Evolutionary conservation across 1,140 invertebrate genomes (phyloP), one percentile per base, ranked within the genome.

Genomic region (Ylistrum balloti): DNA sequence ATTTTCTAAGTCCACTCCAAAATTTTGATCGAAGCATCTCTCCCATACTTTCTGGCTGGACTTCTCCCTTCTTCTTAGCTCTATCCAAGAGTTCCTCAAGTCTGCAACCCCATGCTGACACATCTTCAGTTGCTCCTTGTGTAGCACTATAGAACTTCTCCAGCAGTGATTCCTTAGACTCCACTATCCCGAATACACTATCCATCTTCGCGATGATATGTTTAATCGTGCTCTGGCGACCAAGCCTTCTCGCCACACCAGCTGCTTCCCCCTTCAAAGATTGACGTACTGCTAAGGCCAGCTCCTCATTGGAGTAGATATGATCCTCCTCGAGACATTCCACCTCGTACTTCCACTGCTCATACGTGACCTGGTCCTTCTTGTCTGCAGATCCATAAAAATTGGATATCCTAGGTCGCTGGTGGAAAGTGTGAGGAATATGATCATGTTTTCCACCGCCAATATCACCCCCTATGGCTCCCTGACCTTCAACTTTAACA

Each of bases 31-130:
- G 34, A 17, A 87, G n/a, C 38, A 86, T 89, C 32, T 28, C 33
- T 17, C 22, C 32, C 33, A 33, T 32, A 2, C 48, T 33, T 15
- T 17, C 45, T 13, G n/a, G 17, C 11, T 5, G 5, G 11, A 89
- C 28, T 1, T n/a, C 17, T 13, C 56, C 56, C 38, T 48, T 89
- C 20, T 85, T 17, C 0, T 28, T 85, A 5, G 89, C 89, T 41
- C 85, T 90, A 2, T 33, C 41, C 9, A 88, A 5, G 20, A 90
- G 48, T 34, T 88, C 89, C 33, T 90, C 89, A 20, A 90, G 17
- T 34, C 89, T 56, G 85, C 38, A 90, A 32, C 89, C 86, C 89
- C 89, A 90, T 35, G 86, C n/a, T n/a, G n/a, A n/a, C n/a, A n/a
- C n/a, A n/a, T n/a, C n/a, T n/a, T n/a, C n/a, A n/a, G n/a, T n/a